Base-by-base conservation (phyloP, 2,888 invertebrate genomes). In the Apocheima hispidaria region DNA sequence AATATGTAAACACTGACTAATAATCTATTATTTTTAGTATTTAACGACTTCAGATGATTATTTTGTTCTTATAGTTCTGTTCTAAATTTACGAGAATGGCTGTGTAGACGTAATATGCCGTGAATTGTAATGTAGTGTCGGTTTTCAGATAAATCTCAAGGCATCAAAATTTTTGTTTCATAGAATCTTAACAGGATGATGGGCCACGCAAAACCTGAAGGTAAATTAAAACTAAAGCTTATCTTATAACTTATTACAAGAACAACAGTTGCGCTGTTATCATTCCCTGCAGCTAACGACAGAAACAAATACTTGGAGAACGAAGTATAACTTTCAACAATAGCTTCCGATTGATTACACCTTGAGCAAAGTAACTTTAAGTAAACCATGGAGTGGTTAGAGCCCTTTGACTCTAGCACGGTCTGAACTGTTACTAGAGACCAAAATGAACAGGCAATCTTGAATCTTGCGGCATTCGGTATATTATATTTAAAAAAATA, bases 191-290 rank as follows among this genome's bases (percentile, higher is more conserved):
- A 1, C 43, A 44, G 28, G 26, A 26, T 26, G 16, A 44, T 44
- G 43, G 20, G n/a, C n/a, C 21, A 41, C 6, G n/a, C 20, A 23
- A 26, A 44, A 44, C 7, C 23, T 26, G 43, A 44, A 44, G 43
- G 43, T 44, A 44, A 41, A 23, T 1, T 20, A 2, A 10, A 38
- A 20, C 10, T 1, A 0, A 18, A 2, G 2, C 12, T 18, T 7
- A n/a, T n/a, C n/a, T n/a, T n/a, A n/a, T n/a, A n/a, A n/a, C 36
- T 36, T 14, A 14, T n/a, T 35, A 14, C 4, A 6, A 14, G 35
- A 2, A 6, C n/a, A 4, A n/a, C n/a, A n/a, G n/a, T n/a, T n/a
- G n/a, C n/a, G n/a, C n/a, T n/a, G n/a, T n/a, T n/a, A n/a, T n/a
- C n/a, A n/a, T n/a, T n/a, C n/a, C n/a, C n/a, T n/a, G n/a, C n/a